phyloP scores from a whole-genome alignment of 1,140 invertebrate species.

The Epicauta chinensis region DNA sequence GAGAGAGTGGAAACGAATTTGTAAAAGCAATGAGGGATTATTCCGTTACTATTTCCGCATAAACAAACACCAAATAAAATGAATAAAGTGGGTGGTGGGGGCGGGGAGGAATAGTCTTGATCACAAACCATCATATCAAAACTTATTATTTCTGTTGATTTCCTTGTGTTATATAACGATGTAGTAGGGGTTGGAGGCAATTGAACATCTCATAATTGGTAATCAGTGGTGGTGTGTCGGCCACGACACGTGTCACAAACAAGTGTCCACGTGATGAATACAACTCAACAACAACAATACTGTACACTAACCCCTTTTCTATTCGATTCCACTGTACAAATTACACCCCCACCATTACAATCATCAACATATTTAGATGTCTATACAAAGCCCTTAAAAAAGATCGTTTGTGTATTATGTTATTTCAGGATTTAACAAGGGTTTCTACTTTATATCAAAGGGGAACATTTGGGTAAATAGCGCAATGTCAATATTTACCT shows the following conservation, averaged over 20 bases:
- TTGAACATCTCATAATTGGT: slow-evolving; percentile 36
- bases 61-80: neutral
- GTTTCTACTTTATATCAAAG: slow-evolving; percentile 23
- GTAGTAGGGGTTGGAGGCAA: slow-evolving; percentile 22
- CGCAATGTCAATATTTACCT: slow-evolving; percentile 13
- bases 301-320: neutral
- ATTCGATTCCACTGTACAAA: neutral
- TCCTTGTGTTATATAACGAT: neutral
- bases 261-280: slow-evolving; percentile 31
- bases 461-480: slow-evolving; percentile 10
- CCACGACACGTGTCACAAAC: slow-evolving; percentile 33
- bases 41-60: slow-evolving; percentile 5
- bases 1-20: too few relatives aligned
- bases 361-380: neutral
- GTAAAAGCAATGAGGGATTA: too few relatives aligned
- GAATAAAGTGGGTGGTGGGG: neutral
- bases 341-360: neutral
- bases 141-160: too few relatives aligned
- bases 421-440: slow-evolving; percentile 26
- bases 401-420: slow-evolving; percentile 21
- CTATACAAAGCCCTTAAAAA: slow-evolving; percentile 5
- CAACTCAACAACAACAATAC: neutral
- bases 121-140: too few relatives aligned
- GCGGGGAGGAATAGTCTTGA: too few relatives aligned
- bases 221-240: slow-evolving; percentile 29